These are phyloP conservation scores for Graphium colonna DNA, from an alignment of 2,888 invertebrate species.

Conservation along the genomic window DNA sequence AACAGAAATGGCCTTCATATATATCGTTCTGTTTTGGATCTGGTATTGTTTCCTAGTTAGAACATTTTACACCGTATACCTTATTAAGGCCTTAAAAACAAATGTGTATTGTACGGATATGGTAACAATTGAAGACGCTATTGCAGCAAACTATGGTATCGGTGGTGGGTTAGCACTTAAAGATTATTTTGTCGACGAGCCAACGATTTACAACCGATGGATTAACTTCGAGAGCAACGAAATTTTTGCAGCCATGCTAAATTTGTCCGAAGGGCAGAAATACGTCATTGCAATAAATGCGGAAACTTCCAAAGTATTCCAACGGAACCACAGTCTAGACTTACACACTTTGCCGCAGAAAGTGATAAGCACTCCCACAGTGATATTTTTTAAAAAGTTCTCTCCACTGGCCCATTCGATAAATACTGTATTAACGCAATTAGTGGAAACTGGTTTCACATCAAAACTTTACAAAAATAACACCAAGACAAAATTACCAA, in stretches of 20 bases:
- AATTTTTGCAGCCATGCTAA: conserved; percentile 38
- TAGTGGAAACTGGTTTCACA: conserved; percentile 50
- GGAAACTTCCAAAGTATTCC: conserved; percentile 40
- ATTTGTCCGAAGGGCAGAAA: conserved; percentile 46
- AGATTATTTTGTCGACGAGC: conserved; percentile 54
- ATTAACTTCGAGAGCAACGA: conserved; percentile 38
- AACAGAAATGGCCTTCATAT: conserved; percentile 40
- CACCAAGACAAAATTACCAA: conserved; percentile 24
- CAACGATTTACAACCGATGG: conserved; percentile 50
- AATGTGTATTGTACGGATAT: conserved; percentile 46
- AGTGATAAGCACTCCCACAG: conserved; percentile 46
- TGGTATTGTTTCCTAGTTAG: conserved; percentile 61
- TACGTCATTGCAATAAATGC: conserved; percentile 54
- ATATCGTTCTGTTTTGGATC: conserved; percentile 51
- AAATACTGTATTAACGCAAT: conserved; percentile 42
- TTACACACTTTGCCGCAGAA: conserved; percentile 47
- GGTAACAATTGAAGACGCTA: conserved; percentile 49
- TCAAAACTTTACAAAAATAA: conserved; percentile 46
- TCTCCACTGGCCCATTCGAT: conserved; percentile 48
- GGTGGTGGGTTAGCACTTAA: conserved; percentile 54
- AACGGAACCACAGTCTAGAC: conserved; percentile 35
- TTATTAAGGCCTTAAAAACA: conserved; percentile 56
- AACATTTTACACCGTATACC: conserved; percentile 58
- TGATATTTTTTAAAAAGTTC: conserved; percentile 59
- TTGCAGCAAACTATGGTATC: conserved; percentile 46